phyloP scores from a whole-genome alignment of 1,140 invertebrate species.

The Saccostrea glomerata region DNA sequence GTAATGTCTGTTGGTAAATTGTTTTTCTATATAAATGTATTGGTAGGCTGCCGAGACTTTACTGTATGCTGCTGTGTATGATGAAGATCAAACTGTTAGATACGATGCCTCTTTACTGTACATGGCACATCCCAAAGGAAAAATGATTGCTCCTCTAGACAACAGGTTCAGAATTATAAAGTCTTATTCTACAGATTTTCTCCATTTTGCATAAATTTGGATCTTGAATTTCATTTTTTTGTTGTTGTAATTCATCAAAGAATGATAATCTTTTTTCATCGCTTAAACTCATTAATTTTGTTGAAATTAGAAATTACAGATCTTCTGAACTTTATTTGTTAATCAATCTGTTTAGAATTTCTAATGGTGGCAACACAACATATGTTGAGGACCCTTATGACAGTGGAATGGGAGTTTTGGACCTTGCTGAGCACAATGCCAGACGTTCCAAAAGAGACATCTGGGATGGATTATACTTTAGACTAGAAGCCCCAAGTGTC shows the following conservation, averaged over 20 bases:
- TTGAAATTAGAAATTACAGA: too few species aligned
- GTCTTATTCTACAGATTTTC: not conserved
- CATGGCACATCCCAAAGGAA: conserved; percentile 58
- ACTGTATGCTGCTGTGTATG: conserved; percentile 59
- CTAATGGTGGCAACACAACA: not conserved
- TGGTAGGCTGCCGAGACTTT: conserved; percentile 59
- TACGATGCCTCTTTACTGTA: conserved; percentile 57
- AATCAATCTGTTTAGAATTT: not conserved
- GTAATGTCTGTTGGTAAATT: too few species aligned
- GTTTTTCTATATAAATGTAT: too few species aligned
- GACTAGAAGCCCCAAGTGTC: conserved; percentile 58
- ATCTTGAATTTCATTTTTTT: too few species aligned
- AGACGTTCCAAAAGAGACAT: not conserved
- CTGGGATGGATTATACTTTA: conserved; percentile 48
- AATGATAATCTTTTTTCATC: too few species aligned
- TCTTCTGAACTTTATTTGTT: too few species aligned
- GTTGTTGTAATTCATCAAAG: too few species aligned
- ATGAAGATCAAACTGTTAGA: conserved; percentile 62
- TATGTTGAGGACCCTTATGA: conserved; percentile 44
- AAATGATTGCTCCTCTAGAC: conserved; percentile 50
- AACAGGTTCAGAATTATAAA: conserved; percentile 26
- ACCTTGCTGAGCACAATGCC: conserved; percentile 5
- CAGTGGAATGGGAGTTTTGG: conserved; percentile 34
- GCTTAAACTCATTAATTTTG: too few species aligned
- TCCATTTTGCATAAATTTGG: too few species aligned